Percentiles rank a stretch among this genome's conserved stretches.
Conservation (phyloP, 2,113 vertebrate species). For the Hemicordylus capensis region DNA sequence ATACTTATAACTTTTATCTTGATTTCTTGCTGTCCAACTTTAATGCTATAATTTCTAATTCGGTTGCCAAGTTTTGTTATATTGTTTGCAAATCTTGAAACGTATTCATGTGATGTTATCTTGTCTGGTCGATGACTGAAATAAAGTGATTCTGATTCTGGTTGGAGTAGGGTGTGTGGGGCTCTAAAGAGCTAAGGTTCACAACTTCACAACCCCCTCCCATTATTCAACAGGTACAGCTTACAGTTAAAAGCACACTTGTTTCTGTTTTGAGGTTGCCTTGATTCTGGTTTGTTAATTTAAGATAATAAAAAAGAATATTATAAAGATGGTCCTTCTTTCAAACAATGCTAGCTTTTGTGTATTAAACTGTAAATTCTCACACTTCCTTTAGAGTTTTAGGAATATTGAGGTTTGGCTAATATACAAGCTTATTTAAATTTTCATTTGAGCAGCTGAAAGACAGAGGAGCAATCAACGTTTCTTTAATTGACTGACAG, state of each 20-base stretch:
- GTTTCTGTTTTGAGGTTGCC: not conserved
- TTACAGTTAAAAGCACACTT: not conserved
- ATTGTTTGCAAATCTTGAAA: no score
- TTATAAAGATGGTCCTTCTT: not conserved
- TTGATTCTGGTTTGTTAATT: not conserved
- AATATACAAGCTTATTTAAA: not conserved
- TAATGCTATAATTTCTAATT: no score
- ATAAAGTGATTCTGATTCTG: no score
- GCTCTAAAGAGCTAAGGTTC: no score
- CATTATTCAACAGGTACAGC: no score
- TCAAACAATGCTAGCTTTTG: not conserved
- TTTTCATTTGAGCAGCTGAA: not conserved
- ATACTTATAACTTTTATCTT: no score
- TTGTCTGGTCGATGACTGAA: no score
- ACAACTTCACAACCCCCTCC: no score
- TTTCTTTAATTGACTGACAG: not conserved
- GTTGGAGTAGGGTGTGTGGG: no score
- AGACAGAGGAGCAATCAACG: not conserved
- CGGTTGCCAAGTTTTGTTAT: no score
- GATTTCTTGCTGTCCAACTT: no score
- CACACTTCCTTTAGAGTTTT: not conserved
- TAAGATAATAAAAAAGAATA: not conserved
- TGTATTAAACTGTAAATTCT: not conserved
- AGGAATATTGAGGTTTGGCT: not conserved
- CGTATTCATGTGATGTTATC: no score